phyloP scores from a whole-genome alignment of 2,888 invertebrate species.

The Mesorhabditis spiculigera region DNA sequence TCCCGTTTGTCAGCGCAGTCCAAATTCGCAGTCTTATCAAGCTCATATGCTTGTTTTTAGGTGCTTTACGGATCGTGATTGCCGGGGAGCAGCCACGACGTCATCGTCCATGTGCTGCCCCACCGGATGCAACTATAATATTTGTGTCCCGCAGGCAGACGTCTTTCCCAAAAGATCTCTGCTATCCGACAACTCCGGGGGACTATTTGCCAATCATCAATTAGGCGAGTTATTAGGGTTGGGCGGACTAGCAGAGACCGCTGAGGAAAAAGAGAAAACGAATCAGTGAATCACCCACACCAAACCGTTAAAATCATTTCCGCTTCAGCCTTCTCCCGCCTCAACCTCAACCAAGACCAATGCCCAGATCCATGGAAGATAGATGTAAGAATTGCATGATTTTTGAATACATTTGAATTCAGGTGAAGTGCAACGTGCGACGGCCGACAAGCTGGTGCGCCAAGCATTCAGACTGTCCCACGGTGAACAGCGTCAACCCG shows the following conservation, averaged over 20 bases:
- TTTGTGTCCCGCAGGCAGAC: constrained; percentile 25
- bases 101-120: constrained; percentile 38
- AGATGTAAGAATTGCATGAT: neutral
- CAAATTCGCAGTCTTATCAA: too few relatives aligned
- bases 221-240: neutral
- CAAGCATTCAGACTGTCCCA: constrained; percentile 1
- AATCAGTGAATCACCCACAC: neutral
- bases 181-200: too few relatives aligned
- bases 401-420: neutral
- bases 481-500: neutral
- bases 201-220: too few relatives aligned
- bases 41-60: constrained; percentile 11
- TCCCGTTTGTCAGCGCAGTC: too few relatives aligned
- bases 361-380: constrained; percentile 6
- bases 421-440: constrained; percentile 4
- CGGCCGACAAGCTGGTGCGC: neutral
- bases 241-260: neutral
- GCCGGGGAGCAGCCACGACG: constrained; percentile 27
- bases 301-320: neutral
- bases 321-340: constrained; percentile 4
- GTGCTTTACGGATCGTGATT: constrained; percentile 34
- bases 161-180: neutral
- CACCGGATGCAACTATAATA: constrained; percentile 40
- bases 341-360: neutral
- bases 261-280: neutral